Evolutionary conservation across 2,797 vertebrate species (phyloP).

Genomic region (Danio kyathit): DNA sequence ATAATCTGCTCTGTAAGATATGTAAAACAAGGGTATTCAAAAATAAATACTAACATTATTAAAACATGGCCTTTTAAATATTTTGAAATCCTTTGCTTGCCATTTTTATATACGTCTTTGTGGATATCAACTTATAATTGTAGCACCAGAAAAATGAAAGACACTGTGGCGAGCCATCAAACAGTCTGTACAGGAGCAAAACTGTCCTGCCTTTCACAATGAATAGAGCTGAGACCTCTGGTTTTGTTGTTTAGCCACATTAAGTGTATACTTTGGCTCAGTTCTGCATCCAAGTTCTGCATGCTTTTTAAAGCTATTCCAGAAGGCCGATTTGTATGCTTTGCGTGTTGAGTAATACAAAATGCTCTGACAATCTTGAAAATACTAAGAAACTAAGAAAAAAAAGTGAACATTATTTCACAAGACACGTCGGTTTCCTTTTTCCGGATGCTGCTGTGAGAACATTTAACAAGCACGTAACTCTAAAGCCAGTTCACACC

Average conservation of each 20-base stretch:
- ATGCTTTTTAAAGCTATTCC: slow-evolving; percentile 66
- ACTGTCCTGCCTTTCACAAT: slow-evolving; percentile 72
- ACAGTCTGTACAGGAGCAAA: slow-evolving; percentile 69
- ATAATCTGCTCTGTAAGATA: background rate
- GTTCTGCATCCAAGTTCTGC: slow-evolving; percentile 65
- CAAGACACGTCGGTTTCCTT: slow-evolving; percentile 40
- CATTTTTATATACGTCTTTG: slow-evolving; percentile 14
- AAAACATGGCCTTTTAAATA: background rate
- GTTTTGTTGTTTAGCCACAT: slow-evolving; percentile 76
- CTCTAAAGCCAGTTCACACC: background rate
- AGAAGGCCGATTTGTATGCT: slow-evolving; percentile 72
- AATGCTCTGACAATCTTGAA: slow-evolving; percentile 54
- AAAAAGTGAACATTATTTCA: slow-evolving; percentile 44
- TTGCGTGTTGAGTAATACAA: slow-evolving; percentile 62
- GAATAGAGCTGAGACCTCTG: slow-evolving; percentile 70
- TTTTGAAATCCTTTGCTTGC: too few species aligned
- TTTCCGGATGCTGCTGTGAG: slow-evolving; percentile 38
- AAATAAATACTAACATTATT: background rate
- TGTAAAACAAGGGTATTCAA: too few species aligned
- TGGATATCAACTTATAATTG: slow-evolving; percentile 43
- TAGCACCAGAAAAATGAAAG: slow-evolving; percentile 44
- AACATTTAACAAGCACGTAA: slow-evolving; percentile 43
- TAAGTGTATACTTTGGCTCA: slow-evolving; percentile 79
- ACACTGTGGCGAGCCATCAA: slow-evolving; percentile 70
- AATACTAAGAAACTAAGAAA: slow-evolving; percentile 2